Conservation (phyloP, 1,140 invertebrate genomes). For the Ceratosolen fusciceps region DNA sequence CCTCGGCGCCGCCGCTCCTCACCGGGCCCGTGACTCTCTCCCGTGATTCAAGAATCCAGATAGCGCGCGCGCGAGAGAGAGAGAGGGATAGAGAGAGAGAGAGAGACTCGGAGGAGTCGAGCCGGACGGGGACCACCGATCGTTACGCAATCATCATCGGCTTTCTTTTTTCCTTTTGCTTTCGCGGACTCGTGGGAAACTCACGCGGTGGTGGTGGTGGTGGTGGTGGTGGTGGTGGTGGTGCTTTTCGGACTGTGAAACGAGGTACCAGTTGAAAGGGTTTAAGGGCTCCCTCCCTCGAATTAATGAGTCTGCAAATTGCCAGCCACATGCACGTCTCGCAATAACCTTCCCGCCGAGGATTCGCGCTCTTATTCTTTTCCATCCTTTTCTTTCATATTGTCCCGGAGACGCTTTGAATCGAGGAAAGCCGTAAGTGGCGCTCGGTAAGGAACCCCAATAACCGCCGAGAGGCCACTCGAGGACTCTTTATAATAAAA, state of each 20-base stretch:
- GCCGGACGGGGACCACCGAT: not conserved
- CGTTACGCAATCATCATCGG: not conserved
- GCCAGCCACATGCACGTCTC: not conserved
- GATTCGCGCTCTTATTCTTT: not conserved
- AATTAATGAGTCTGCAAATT: not conserved
- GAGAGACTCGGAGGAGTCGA: too few relatives aligned
- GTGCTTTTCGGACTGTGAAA: not conserved
- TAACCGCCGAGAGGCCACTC: too few relatives aligned
- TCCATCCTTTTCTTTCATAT: not conserved
- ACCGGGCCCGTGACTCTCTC: not conserved
- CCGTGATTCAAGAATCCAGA: not conserved
- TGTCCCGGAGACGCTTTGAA: not conserved
- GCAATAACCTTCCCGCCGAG: not conserved
- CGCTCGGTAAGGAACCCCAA: too few relatives aligned
- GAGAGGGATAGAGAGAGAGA: too few relatives aligned
- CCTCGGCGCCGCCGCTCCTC: not conserved
- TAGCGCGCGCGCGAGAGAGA: not conserved
- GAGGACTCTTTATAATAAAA: too few relatives aligned
- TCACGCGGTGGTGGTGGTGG: too few relatives aligned
- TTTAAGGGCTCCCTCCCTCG: too few relatives aligned
- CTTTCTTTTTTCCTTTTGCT: not conserved
- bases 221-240: too few relatives aligned
- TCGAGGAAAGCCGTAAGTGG: not conserved
- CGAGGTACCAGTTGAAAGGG: not conserved
- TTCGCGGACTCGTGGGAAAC: not conserved